Evolutionary conservation across 2,113 vertebrate species (phyloP).

Genomic region (Macquaria ambigua): DNA sequence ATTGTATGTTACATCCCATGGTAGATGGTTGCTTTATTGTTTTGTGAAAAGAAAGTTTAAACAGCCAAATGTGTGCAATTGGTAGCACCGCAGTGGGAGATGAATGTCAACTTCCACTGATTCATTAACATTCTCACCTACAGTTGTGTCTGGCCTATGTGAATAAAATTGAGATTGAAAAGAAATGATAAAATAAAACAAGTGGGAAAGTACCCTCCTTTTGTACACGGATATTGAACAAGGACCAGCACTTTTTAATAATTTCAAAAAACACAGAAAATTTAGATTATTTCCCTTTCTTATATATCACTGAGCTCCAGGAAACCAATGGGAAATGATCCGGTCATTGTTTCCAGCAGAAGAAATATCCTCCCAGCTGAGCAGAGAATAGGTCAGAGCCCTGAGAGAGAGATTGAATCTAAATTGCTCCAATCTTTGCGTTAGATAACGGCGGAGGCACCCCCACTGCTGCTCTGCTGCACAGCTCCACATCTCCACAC

Average conservation of each 20-base stretch:
- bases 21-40: neutral
- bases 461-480: conserved; percentile 41
- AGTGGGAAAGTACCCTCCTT: neutral
- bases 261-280: neutral
- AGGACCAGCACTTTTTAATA: neutral
- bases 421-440: conserved; percentile 75
- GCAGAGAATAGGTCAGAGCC: conserved; percentile 61
- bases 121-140: too few relatives aligned
- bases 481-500: conserved; percentile 36
- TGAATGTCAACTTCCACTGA: neutral
- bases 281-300: conserved; percentile 2
- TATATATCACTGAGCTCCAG: neutral
- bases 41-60: neutral
- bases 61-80: neutral
- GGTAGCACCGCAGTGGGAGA: neutral
- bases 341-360: conserved; percentile 45
- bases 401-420: conserved; percentile 73
- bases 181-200: conserved; percentile 16
- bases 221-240: neutral
- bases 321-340: conserved; percentile 43
- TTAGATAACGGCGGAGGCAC: conserved; percentile 57
- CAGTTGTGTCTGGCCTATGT: neutral
- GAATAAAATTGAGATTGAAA: neutral
- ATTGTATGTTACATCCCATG: neutral
- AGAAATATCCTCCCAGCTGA: conserved; percentile 59